Evolutionary conservation across 2,113 vertebrate genomes (phyloP), one percentile per base, ranked within the genome.

Genomic region (Labeo catla): DNA sequence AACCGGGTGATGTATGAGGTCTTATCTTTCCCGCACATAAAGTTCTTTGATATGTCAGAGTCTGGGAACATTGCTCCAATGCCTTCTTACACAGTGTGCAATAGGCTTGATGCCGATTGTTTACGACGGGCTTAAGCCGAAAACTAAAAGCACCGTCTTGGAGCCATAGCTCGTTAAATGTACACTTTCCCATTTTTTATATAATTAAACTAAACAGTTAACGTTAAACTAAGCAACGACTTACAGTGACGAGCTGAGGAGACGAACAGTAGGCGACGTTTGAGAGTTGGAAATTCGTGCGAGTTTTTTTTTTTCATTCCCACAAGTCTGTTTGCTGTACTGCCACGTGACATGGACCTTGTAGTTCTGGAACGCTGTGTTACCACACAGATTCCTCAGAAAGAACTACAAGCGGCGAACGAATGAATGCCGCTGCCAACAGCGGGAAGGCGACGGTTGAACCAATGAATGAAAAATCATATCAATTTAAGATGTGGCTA

Each of bases 401-500:
- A 4, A 23, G 28, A 68, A 68, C 23, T 36, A 68, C 65, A 68
- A 34, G 28, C 6, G 23, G 34, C 28, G 28, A 68, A 68, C 23
- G 6, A 68, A 68, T 68, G 23, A 68, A 68, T 68, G 23, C 65
- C 28, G 4, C 28, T 10, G 2, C 16, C 36, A 66, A n/a, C 9
- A 5, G 63, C 4, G n/a, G 6, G 4, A 11, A 28, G n/a, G 63
- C 11, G 15, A 21, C 15, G 65, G 65, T 4, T 6, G 65, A 34
- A 36, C 65, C 6, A 21, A 43, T 72, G 15, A 72, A 45, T 72
- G 68, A 19, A 43, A 8, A 2, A 72, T 2, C 36, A 72, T 72
- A 72, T 72, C 5, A 43, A 72, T 72, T 39, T 72, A 43, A 72
- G 68, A 72, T 8, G 36, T 72, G 68, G 68, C 68, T 43, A 72